Evolutionary conservation across 1,140 invertebrate genomes (phyloP), one percentile per base, ranked within the genome.

Genomic region (Drosophila miranda): DNA sequence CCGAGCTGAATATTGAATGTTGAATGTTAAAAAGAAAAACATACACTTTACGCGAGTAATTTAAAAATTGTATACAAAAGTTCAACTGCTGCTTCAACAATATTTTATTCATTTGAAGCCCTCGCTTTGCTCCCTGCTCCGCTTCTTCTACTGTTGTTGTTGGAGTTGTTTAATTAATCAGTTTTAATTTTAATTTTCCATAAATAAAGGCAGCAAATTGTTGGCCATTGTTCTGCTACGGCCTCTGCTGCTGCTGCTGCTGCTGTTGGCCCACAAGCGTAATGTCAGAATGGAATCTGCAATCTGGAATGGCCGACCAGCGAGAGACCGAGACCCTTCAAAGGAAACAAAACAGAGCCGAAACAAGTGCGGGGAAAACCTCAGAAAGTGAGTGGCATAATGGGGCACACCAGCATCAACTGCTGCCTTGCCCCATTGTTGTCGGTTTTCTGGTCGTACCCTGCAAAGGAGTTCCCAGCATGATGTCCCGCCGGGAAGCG

Each of bases 141-240:
- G 50, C 45, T 63, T 26, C 3, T 26, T 26, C 23, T 59, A 30
- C 16, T 48, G 14, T 46, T 54, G 43, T 19, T 52, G 11, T 26
- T 46, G 34, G 19, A 45, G 41, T 30, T 74, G 61, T 50, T 83
- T 82, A 83, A 82, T 83, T 82, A 84, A 83, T 83, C 60, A 79
- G 66, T 75, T 84, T 84, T 72, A 58, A 71, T 75, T 68, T 50
- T 57, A 72, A 60, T 78, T 83, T 69, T 54, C 57, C 48, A 67
- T 53, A 59, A 66, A 82, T 74, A 74, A 55, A 59, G 45, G 59
- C 62, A 34, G 59, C 62, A 64, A 64, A 50, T 64, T 64, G 62
- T 28, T 16, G 60, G 21, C 28, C 64, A 54, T 67, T 67, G 64
- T 67, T 44, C 34, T 13, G 49, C 60, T 30, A 0, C 28, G 8